A percentile compares a stretch with the other conserved stretches of the same genome.
phyloP scores from a whole-genome alignment of 2,113 vertebrate genomes.

The Pitta sordida region DNA sequence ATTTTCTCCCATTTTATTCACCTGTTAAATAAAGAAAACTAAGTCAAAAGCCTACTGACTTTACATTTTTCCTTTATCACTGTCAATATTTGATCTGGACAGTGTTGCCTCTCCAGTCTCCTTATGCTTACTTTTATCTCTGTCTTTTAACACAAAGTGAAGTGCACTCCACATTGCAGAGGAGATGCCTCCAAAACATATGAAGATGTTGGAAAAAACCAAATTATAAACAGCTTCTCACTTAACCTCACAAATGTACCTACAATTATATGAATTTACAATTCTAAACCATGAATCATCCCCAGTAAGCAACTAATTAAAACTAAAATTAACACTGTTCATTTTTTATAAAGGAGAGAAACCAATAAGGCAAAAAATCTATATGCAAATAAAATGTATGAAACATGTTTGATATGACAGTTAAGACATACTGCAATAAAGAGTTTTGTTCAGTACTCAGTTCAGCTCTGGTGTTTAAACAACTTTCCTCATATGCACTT shows the following conservation, averaged over 20 bases:
- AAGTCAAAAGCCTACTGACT: background rate
- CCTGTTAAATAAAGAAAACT: background rate
- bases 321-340: background rate
- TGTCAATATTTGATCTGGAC: conserved; percentile 1
- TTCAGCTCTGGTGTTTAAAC: background rate
- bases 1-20: background rate
- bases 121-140: background rate
- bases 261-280: background rate
- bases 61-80: background rate
- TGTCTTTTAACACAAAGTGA: background rate
- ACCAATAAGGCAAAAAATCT: background rate
- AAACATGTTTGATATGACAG: background rate
- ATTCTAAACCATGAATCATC: background rate
- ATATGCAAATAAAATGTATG: background rate
- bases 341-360: background rate
- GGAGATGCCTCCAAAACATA: background rate
- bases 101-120: background rate
- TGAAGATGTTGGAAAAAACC: background rate
- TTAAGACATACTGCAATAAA: background rate
- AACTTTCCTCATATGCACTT: background rate
- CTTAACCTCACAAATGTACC: background rate
- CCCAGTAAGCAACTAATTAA: background rate
- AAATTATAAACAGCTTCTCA: background rate
- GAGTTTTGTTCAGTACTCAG: background rate
- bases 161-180: background rate